Evolutionary conservation across 2,797 vertebrate genomes (phyloP).

Genomic region (Helostoma temminkii): DNA sequence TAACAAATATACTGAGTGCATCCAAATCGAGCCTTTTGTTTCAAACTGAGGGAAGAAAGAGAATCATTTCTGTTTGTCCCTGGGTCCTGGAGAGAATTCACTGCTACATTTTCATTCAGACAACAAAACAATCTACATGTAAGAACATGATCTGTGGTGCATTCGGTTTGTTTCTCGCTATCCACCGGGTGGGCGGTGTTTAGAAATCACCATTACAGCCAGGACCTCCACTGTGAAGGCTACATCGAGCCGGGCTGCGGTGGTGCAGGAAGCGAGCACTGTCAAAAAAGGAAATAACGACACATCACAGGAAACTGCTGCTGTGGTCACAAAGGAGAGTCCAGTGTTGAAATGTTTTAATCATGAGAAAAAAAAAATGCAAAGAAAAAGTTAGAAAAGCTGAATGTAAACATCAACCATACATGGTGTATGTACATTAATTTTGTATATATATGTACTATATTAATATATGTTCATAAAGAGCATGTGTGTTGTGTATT

Average conservation of each 20-base stretch:
- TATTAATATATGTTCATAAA: too few relatives aligned
- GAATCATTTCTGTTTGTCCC: background rate
- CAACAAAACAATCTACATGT: background rate
- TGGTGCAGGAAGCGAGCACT: rapidly evolving
- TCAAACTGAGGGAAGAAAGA: background rate
- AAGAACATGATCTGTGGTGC: rapidly evolving
- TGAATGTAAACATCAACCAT: too few relatives aligned
- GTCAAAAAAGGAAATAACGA: slow-evolving; percentile 34
- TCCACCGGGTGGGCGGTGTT: slow-evolving; percentile 32
- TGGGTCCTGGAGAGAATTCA: rapidly evolving
- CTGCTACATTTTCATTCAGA: background rate
- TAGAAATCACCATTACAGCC: rapidly evolving
- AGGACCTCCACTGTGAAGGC: rapidly evolving
- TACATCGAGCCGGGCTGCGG: rapidly evolving
- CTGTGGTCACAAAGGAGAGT: too few relatives aligned
- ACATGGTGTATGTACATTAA: too few relatives aligned
- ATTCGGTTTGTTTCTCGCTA: rapidly evolving
- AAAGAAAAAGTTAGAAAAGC: too few relatives aligned
- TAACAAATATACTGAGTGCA: background rate
- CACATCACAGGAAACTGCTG: background rate
- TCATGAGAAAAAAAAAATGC: too few relatives aligned
- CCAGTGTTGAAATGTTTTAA: too few relatives aligned
- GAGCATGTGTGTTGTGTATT: too few relatives aligned
- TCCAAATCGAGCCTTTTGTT: too few relatives aligned
- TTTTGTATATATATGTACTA: too few relatives aligned